Evolutionary conservation across 2,113 vertebrate genomes (phyloP).

Genomic region (Lethenteron camtschaticum): DNA sequence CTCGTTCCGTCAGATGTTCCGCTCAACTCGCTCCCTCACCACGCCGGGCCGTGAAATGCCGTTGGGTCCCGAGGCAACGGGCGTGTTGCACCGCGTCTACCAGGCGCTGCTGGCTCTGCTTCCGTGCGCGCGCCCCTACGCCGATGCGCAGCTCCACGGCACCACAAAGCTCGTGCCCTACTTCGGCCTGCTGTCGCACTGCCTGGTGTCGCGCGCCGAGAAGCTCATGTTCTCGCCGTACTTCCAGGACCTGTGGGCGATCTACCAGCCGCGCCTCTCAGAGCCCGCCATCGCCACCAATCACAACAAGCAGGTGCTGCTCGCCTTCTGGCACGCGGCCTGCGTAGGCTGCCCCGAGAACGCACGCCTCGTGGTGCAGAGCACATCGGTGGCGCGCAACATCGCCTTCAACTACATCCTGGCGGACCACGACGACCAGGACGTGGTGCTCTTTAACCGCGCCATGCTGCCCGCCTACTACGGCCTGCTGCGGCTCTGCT

Average conservation of each 20-base stretch:
- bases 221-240: conserved; percentile 97
- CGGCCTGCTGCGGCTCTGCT: conserved; percentile 92
- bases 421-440: conserved; percentile 95
- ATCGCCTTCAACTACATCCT: conserved; percentile 99
- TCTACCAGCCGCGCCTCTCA: conserved; percentile 94
- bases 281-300: conserved; percentile 97
- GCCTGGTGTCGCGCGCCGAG: conserved; percentile 96
- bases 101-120: conserved; percentile 79
- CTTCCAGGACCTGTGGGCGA: conserved; percentile 99
- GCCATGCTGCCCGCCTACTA: conserved; percentile 98
- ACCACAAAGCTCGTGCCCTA: conserved; percentile 96
- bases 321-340: conserved; percentile 97
- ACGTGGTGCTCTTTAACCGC: conserved; percentile 97
- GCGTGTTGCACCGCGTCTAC: conserved; percentile 93
- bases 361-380: conserved; percentile 89
- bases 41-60: conserved; percentile 83
- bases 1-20: conserved; percentile 99
- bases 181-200: conserved; percentile 98
- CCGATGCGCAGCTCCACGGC: conserved; percentile 83
- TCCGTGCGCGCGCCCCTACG: conserved; percentile 84
- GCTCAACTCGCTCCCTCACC: conserved; percentile 87
- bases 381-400: conserved; percentile 95
- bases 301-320: conserved; percentile 96
- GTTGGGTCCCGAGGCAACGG: conserved; percentile 82
- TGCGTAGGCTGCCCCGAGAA: conserved; percentile 93